A percentile compares a stretch with the other conserved stretches of the same genome.
These are phyloP conservation scores for Drosophila sp. DNA, from an alignment of 1,140 invertebrate genomes.

Conservation along the genomic window DNA sequence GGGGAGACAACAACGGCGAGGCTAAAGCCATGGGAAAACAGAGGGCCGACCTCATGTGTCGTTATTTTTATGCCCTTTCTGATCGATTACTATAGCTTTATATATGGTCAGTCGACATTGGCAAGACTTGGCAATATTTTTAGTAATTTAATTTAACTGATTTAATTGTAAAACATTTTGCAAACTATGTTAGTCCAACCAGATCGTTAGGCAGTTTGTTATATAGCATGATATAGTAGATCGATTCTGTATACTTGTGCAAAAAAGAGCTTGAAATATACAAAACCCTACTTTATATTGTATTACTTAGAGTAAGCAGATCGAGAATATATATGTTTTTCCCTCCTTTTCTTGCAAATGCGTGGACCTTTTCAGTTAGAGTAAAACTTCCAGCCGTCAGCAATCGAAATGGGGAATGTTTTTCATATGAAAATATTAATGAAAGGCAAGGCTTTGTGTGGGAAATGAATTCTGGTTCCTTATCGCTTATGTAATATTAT, in stretches of 20 bases:
- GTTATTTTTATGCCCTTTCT: not conserved
- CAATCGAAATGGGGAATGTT: constrained; percentile 29
- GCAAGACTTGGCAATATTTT: too few species aligned
- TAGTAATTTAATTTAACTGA: not conserved
- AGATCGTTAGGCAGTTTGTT: not conserved
- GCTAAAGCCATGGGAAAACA: not conserved
- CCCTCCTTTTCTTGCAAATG: not conserved
- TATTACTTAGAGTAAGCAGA: too few species aligned
- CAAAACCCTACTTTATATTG: too few species aligned
- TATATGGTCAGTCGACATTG: not conserved
- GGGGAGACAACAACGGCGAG: not conserved
- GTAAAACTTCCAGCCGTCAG: constrained; percentile 25
- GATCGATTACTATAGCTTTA: not conserved
- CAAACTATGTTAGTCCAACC: too few species aligned
- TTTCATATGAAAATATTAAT: constrained; percentile 31
- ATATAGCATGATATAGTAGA: too few species aligned
- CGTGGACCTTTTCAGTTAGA: not conserved
- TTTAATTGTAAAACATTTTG: not conserved
- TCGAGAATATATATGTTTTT: too few species aligned
- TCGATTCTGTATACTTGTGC: too few species aligned
- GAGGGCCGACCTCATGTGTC: not conserved
- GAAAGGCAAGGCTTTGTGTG: constrained; percentile 50
- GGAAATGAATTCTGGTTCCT: constrained; percentile 27
- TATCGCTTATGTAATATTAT: constrained; percentile 22
- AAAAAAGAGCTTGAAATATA: too few species aligned